These are phyloP conservation scores for Anas platyrhynchos DNA, from an alignment of 2,113 vertebrate genomes.

Conservation along the genomic window DNA sequence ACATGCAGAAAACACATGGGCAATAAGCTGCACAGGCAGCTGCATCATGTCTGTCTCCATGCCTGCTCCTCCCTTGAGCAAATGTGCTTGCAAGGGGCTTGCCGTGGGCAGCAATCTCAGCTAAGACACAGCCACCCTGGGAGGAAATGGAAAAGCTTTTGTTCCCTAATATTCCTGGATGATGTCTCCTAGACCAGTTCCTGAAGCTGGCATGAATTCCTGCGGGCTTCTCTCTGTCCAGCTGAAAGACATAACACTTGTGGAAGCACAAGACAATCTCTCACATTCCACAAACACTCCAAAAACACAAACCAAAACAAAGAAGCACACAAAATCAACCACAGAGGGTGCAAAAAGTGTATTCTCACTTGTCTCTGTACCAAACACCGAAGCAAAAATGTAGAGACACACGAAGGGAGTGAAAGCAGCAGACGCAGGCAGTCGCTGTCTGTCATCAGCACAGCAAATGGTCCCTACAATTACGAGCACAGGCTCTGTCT, in stretches of 20 bases:
- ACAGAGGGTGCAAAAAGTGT: not conserved
- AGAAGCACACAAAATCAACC: too few species aligned
- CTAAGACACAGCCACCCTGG: not conserved
- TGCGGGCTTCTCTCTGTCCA: not conserved
- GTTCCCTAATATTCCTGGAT: not conserved
- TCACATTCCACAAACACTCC: not conserved
- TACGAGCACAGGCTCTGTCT: slow-evolving; percentile 39
- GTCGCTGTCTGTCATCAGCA: slow-evolving; percentile 26
- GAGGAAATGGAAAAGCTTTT: not conserved
- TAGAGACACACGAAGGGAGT: not conserved
- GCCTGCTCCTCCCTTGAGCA: not conserved
- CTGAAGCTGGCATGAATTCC: not conserved
- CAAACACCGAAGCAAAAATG: not conserved
- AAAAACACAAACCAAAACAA: not conserved
- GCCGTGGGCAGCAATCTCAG: not conserved
- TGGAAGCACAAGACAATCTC: not conserved
- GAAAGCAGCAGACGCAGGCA: not conserved
- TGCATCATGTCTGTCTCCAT: rapidly evolving
- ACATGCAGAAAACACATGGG: rapidly evolving
- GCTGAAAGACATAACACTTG: not conserved
- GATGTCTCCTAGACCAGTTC: not conserved
- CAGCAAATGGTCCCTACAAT: slow-evolving; percentile 26
- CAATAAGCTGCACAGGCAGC: not conserved
- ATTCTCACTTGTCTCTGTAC: not conserved
- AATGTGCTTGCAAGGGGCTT: not conserved